Evolutionary conservation across 2,888 invertebrate species (phyloP).

Genomic region (Archips xylosteana): DNA sequence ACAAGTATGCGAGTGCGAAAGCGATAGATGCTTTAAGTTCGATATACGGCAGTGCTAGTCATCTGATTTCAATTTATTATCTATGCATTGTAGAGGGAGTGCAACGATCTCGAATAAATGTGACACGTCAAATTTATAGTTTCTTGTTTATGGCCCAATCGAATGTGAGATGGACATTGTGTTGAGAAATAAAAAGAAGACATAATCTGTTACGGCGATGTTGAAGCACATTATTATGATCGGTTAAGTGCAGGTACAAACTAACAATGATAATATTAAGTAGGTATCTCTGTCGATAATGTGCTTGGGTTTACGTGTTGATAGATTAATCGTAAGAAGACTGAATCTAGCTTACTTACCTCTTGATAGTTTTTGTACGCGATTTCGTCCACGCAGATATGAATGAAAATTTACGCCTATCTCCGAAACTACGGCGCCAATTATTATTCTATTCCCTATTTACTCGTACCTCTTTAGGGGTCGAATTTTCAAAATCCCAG

Average conservation of each 20-base stretch:
- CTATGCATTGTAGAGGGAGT: conserved; percentile 44
- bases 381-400: too few species aligned
- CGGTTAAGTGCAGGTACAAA: background rate
- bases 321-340: too few species aligned
- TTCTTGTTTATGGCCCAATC: conserved; percentile 34
- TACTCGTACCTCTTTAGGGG: too few species aligned
- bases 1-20: background rate
- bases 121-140: conserved; percentile 28
- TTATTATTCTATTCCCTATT: too few species aligned
- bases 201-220: background rate
- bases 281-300: background rate
- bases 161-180: conserved; percentile 32
- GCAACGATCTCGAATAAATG: conserved; percentile 42
- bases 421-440: too few species aligned
- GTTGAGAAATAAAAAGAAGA: background rate
- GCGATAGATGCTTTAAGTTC: conserved; percentile 6
- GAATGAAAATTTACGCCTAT: too few species aligned
- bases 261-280: background rate
- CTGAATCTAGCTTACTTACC: too few species aligned
- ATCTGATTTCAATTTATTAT: conserved; percentile 49
- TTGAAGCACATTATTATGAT: background rate
- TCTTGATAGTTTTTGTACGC: too few species aligned
- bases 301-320: too few species aligned
- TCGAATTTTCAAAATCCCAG: too few species aligned
- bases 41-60: background rate